A percentile compares a stretch with the other conserved stretches of the same genome.
phyloP scores from a whole-genome alignment of 2,797 vertebrate species.

The Knipowitschia caucasica region DNA sequence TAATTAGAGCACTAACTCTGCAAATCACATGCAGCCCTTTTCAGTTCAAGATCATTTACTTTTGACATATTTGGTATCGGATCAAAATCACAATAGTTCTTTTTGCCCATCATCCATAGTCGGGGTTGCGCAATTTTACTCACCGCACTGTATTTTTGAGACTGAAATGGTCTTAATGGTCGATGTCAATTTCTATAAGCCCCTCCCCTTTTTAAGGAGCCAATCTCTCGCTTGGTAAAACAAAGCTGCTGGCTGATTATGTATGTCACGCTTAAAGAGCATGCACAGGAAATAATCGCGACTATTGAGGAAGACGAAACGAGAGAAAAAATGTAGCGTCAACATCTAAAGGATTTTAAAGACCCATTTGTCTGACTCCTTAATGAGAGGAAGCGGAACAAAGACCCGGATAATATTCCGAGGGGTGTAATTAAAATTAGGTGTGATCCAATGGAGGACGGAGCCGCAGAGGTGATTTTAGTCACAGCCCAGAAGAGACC shows the following conservation, averaged over 20 bases:
- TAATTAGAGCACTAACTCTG: too few relatives aligned
- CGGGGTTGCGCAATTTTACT: too few relatives aligned
- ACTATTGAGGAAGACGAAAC: slow-evolving; percentile 23
- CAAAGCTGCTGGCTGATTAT: slow-evolving; percentile 42
- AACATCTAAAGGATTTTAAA: slow-evolving; percentile 75
- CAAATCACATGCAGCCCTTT: too few relatives aligned
- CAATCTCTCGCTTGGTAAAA: slow-evolving; percentile 35
- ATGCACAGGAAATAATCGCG: slow-evolving; percentile 37
- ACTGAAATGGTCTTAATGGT: slow-evolving; percentile 16
- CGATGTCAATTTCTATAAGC: slow-evolving; percentile 15
- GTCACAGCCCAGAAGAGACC: slow-evolving; percentile 83
- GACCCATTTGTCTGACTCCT: slow-evolving; percentile 82
- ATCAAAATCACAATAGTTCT: too few relatives aligned
- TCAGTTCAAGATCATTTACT: too few relatives aligned
- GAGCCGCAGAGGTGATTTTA: slow-evolving; percentile 87
- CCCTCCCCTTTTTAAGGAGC: slow-evolving; percentile 12
- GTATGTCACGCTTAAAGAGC: slow-evolving; percentile 48
- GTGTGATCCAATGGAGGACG: slow-evolving; percentile 81
- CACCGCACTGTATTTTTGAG: neutral
- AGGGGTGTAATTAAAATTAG: slow-evolving; percentile 94
- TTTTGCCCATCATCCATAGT: too few relatives aligned
- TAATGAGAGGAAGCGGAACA: slow-evolving; percentile 89
- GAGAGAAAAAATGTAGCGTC: slow-evolving; percentile 40
- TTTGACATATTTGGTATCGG: too few relatives aligned
- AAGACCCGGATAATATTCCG: slow-evolving; percentile 87